A percentile compares a stretch with the other conserved stretches of the same genome.
phyloP scores from a whole-genome alignment of 2,113 vertebrate genomes.

The Leptobrachium ailaonicum region DNA sequence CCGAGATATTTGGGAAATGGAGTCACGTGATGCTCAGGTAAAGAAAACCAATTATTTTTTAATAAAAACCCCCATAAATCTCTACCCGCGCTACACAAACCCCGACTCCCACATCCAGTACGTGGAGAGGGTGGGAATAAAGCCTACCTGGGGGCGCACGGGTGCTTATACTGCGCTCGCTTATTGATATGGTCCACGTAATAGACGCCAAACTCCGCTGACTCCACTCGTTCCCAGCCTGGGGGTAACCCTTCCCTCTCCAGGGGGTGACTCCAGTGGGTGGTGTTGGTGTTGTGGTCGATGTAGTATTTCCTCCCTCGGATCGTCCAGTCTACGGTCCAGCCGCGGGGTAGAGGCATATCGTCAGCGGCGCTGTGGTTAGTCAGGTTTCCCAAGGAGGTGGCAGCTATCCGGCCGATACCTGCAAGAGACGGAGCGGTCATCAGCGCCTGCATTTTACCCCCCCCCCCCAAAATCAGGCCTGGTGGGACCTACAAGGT shows the following conservation, averaged over 20 bases:
- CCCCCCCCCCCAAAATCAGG: no score
- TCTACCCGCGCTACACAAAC: no score
- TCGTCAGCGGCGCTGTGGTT: conserved; percentile 82
- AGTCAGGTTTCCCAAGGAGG: conserved; percentile 93
- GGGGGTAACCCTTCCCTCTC: conserved; percentile 93
- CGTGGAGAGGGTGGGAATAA: no score
- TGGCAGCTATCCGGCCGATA: conserved; percentile 91
- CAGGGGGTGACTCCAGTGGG: conserved; percentile 97
- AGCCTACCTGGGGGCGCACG: conserved; percentile 89
- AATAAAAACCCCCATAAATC: no score
- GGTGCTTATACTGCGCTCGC: conserved; percentile 92
- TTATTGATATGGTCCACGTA: conserved; percentile 97
- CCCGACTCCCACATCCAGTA: no score
- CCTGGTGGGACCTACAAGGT: no score
- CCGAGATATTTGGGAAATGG: no score
- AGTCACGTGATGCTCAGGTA: no score
- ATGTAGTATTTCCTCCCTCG: conserved; percentile 96
- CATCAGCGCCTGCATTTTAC: no score
- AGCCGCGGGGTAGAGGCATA: conserved; percentile 88
- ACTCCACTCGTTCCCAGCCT: conserved; percentile 95
- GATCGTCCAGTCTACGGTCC: conserved; percentile 98
- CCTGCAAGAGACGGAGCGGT: conserved; percentile 61
- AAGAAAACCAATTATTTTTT: no score
- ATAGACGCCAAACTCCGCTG: conserved; percentile 90
- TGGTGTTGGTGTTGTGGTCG: conserved; percentile 97